Base-by-base conservation (phyloP, 1,140 invertebrate genomes). In the Maconellicoccus hirsutus region DNA sequence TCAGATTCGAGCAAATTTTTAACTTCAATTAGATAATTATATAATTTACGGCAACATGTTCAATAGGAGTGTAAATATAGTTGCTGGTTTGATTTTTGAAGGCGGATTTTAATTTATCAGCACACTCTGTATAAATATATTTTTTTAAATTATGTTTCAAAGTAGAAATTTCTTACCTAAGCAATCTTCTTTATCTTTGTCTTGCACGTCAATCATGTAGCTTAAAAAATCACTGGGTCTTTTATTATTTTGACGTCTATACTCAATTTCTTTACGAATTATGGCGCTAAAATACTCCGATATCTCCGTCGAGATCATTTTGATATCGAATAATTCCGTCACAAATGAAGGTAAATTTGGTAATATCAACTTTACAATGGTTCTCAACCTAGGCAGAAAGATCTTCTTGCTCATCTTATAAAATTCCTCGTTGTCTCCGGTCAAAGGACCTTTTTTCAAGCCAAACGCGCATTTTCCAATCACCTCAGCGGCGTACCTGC, bases 381-480 rank as follows among this genome's bases (percentile, higher is more conserved):
- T 66, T 23, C 61, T 23, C 3, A 66, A 2, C 8, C 61, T 23
- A 3, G 61, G 61, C 61, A 14, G 1, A 19, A 66, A 66, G 25
- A 66, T 66, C 19, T 23, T 66, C 21, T 66, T 25, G 16, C 61
- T 66, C 61, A 66, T 66, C 3, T 25, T 6, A 22, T 66, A 66
- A 26, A 66, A 66, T 66, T 66, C 25, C 10, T 10, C 25, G 16
- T 63, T 70, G 14, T 61, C 27, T 8, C 52, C 29, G 14, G n/a
- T 21, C 2, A 72, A 52, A 1, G 52, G 23, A 2, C 38, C 39
- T n/a, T 42, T 23, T 26, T 70, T 25, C 7, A 72, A 8, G 1
- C 70, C 70, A 59, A 78, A 78, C 19, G 76, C 76, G 52, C 72
- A 73, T 7, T 72, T 70, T n/a, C 71, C 75, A 4, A 78, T 78